Base-by-base conservation (phyloP, 2,888 invertebrate genomes). In the Trichacis sp. region DNA sequence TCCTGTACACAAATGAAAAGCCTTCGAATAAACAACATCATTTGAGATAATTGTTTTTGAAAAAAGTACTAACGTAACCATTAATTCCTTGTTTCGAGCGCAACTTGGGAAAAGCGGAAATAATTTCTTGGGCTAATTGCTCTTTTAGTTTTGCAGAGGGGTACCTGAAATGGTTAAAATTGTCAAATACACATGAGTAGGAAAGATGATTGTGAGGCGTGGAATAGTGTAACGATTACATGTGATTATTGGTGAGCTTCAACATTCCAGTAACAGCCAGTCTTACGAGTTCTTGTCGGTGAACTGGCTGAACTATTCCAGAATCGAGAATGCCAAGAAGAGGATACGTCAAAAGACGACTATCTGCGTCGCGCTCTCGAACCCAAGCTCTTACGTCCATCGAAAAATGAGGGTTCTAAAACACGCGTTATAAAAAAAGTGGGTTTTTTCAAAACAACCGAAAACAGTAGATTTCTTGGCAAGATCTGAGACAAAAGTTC, bases 311-410 rank as follows among this genome's bases (percentile, higher is more conserved):
- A 6, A 65, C 64, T 8, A 68, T 60, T 6, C 64, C 68, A 0
- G 64, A 62, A 48, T 68, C 68, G 3, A 65, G 43, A 9, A 65
- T 54, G 11, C 20, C 53, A 5, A 40, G 30, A 5, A 68, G 40
- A 1, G 64, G 15, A n/a, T n/a, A n/a, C 9, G 11, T 36, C 3
- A 4, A 2, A 3, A 36, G 8, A 24, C 8, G 8, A 24, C 61
- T 52, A 1, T 68, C 57, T 11, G 17, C 36, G 14, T 64, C 60
- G 15, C 54, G 36, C 18, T 17, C 43, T 18, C 61, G 57, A 6
- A 68, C 68, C 68, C 64, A 68, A 49, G 17, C 30, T 54, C 68
- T 57, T 1, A 68, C 61, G 14, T 64, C 47, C 61, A 66, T 66
- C 3, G 57, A 9, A 8, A n/a, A n/a, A n/a, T n/a, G n/a, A n/a